phyloP scores from a whole-genome alignment of 92 coral and sea anemone species.

The Zoanthus gigantus region DNA sequence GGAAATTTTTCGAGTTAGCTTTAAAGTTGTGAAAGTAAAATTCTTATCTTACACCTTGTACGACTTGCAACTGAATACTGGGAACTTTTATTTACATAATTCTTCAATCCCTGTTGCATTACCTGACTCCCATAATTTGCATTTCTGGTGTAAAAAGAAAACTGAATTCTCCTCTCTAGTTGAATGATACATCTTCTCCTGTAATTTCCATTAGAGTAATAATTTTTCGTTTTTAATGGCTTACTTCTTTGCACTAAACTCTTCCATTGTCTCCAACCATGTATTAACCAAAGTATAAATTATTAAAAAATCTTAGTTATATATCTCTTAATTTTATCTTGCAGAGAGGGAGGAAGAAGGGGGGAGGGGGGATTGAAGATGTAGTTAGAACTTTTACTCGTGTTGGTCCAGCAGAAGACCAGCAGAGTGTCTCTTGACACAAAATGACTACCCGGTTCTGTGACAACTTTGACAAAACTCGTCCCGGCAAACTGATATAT shows the following conservation, averaged over 20 bases:
- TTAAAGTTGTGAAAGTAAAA: too few species aligned
- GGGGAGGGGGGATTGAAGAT: not conserved
- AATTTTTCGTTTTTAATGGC: not conserved
- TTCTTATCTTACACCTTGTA: too few species aligned
- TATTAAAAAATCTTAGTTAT: too few species aligned
- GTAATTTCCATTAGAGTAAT: not conserved
- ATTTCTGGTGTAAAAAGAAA: not conserved
- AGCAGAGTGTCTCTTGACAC: slow-evolving; percentile 7
- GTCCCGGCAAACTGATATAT: not conserved
- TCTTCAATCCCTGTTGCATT: too few species aligned
- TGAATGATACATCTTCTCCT: not conserved
- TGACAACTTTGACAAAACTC: slow-evolving; percentile 1
- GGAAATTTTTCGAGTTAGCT: too few species aligned
- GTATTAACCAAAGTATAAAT: too few species aligned
- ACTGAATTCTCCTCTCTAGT: not conserved
- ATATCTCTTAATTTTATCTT: too few species aligned
- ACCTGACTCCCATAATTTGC: not conserved
- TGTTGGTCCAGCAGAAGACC: not conserved
- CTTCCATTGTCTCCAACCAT: not conserved
- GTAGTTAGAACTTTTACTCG: not conserved
- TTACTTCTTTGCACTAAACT: not conserved
- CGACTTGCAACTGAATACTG: too few species aligned
- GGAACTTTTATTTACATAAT: too few species aligned
- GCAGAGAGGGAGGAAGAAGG: not conserved
- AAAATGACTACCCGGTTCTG: not conserved